These are phyloP conservation scores for Pangasianodon gigas DNA, from an alignment of 2,113 vertebrate species.

Conservation along the genomic window DNA sequence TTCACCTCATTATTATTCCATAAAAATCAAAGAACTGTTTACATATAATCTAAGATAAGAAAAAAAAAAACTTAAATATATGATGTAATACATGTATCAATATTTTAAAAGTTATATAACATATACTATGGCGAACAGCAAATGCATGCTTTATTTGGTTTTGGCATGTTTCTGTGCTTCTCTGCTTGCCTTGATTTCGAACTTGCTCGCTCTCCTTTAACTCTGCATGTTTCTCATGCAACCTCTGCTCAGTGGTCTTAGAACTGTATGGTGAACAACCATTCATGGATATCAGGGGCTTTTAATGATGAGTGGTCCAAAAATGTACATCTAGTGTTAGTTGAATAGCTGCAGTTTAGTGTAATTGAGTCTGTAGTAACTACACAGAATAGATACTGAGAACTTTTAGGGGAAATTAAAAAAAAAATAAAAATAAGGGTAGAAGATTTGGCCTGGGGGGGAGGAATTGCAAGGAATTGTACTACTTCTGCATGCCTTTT, in stretches of 20 bases:
- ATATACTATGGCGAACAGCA: slow-evolving; percentile 56
- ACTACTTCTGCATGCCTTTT: slow-evolving; percentile 1
- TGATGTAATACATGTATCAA: slow-evolving; percentile 54
- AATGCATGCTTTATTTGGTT: slow-evolving; percentile 60
- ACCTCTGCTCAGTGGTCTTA: slow-evolving; percentile 56
- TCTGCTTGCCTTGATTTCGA: slow-evolving; percentile 54
- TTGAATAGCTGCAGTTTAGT: slow-evolving; percentile 36
- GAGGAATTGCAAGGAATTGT: slow-evolving; percentile 29
- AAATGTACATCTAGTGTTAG: slow-evolving; percentile 38
- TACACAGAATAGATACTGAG: neutral
- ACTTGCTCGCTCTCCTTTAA: slow-evolving; percentile 55
- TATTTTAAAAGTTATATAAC: slow-evolving; percentile 54
- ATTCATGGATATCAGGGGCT: slow-evolving; percentile 57
- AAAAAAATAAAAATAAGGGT: neutral
- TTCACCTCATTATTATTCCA: slow-evolving; percentile 13
- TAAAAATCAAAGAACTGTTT: slow-evolving; percentile 48
- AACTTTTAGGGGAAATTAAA: neutral
- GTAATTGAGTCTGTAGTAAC: slow-evolving; percentile 39
- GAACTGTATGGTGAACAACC: slow-evolving; percentile 56
- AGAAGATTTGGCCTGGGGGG: neutral
- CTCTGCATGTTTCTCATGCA: slow-evolving; percentile 56
- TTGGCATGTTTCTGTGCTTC: slow-evolving; percentile 58
- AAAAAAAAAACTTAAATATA: slow-evolving; percentile 47
- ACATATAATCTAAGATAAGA: slow-evolving; percentile 46
- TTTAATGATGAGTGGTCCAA: slow-evolving; percentile 50